These are phyloP conservation scores for Pollimyrus isidori DNA, from an alignment of 2,113 vertebrate genomes.

Conservation along the genomic window DNA sequence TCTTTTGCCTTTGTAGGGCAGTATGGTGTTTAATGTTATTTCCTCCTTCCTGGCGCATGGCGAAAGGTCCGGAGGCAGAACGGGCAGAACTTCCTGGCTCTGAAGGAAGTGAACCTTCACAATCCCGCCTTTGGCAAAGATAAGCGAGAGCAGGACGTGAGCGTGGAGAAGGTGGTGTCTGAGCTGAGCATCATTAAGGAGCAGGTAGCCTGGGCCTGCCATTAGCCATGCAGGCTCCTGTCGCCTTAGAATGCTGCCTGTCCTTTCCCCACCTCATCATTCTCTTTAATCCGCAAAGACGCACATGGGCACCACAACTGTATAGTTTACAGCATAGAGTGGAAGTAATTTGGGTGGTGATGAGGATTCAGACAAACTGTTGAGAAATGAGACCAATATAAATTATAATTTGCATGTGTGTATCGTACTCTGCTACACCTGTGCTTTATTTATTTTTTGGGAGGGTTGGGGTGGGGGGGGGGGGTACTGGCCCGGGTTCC, in stretches of 20 bases:
- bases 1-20: background rate
- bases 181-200: conserved; percentile 83
- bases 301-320: background rate
- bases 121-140: conserved; percentile 82
- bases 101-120: conserved; percentile 86
- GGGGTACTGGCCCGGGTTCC: background rate
- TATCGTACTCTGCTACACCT: background rate
- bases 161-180: conserved; percentile 77
- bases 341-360: background rate
- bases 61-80: conserved; percentile 72
- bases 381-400: background rate
- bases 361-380: background rate
- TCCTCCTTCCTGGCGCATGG: background rate
- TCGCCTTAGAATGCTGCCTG: background rate
- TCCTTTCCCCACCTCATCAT: background rate
- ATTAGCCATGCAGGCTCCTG: background rate
- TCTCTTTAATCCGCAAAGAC: background rate
- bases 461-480: background rate
- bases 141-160: conserved; percentile 78
- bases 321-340: background rate
- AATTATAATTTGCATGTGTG: background rate
- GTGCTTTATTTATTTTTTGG: background rate
- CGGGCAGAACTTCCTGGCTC: conserved; percentile 73
- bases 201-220: conserved; percentile 55
- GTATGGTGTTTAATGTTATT: background rate